phyloP scores from a whole-genome alignment of 2,113 vertebrate genomes.

The Vireo altiloquus region DNA sequence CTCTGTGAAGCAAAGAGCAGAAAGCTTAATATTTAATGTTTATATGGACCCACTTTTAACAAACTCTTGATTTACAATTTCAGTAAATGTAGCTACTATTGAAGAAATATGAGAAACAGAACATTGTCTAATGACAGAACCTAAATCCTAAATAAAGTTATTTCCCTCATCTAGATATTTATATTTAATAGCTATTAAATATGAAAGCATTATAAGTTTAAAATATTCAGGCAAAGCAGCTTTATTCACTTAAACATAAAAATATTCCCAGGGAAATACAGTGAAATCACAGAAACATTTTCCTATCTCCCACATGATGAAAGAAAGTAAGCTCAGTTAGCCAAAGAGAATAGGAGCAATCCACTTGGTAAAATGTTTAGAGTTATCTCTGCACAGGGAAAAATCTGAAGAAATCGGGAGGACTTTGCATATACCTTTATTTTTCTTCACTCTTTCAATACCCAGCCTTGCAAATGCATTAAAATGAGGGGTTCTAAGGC shows the following conservation, averaged over 20 bases:
- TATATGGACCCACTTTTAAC: background rate
- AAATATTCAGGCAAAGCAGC: background rate
- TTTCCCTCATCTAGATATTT: background rate
- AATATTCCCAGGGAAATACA: background rate
- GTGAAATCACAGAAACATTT: background rate
- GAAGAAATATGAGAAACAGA: background rate
- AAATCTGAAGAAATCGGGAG: background rate
- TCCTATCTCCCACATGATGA: background rate
- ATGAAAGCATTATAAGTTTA: background rate
- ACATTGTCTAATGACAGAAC: background rate
- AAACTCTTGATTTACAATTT: background rate
- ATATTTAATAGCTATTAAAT: background rate
- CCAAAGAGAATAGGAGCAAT: background rate
- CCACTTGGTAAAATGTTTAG: background rate
- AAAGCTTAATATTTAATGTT: background rate
- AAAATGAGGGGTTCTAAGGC: background rate
- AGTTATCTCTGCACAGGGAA: background rate
- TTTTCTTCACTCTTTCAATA: background rate
- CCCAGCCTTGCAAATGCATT: background rate
- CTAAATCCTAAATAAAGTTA: background rate
- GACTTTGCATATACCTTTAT: background rate
- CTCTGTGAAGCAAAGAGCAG: background rate
- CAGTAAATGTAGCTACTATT: background rate
- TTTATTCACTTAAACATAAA: background rate
- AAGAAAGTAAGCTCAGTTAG: background rate